Evolutionary conservation across 2,113 vertebrate species (phyloP), one percentile per base, ranked within the genome.

Genomic region (Nesogale talazaci): DNA sequence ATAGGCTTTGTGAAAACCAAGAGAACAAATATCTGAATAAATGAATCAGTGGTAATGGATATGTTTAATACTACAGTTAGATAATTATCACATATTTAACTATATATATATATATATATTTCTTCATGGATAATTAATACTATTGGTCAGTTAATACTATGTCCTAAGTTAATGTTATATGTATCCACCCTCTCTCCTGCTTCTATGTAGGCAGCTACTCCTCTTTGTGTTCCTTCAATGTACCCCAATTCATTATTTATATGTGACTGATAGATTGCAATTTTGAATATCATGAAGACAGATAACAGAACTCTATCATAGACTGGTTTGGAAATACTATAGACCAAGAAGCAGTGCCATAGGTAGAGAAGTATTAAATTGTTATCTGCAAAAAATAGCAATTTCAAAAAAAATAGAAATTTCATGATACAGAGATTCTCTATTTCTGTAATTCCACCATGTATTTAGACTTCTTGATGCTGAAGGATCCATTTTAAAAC

Each of bases 231-330:
- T 74, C 93, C 65, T 93, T 78, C 91, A 95, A 82, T 82, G n/a
- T 91, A 91, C 25, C 67, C 34, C 40, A 12, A 20, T n/a, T 78
- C 31, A 65, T 17, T 82, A 6, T 59, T 56, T 90, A 81, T 74
- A 56, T 63, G 82, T 84, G 40, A 31, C 1, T 86, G 36, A 3
- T 85, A 89, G 84, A 15, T 77, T 89, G n/a, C 63, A 93, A 16
- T 81, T 92, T 81, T 91, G 29, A 92, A 4, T 57, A 93, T 82
- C 79, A 91, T 70, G 75, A 95, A 90, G 90, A 89, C 38, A 91
- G 69, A 88, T 89, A 82, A 91, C 34, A 87, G 79, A 92, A n/a
- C 17, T 89, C 65, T 76, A 87, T 82, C 46, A 91, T 4, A 93
- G 23, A 38, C 61, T 95, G 16, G 46, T 94, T 93, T 38, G n/a